Evolutionary conservation across 1,140 invertebrate species (phyloP).

Genomic region (Venturia canescens): DNA sequence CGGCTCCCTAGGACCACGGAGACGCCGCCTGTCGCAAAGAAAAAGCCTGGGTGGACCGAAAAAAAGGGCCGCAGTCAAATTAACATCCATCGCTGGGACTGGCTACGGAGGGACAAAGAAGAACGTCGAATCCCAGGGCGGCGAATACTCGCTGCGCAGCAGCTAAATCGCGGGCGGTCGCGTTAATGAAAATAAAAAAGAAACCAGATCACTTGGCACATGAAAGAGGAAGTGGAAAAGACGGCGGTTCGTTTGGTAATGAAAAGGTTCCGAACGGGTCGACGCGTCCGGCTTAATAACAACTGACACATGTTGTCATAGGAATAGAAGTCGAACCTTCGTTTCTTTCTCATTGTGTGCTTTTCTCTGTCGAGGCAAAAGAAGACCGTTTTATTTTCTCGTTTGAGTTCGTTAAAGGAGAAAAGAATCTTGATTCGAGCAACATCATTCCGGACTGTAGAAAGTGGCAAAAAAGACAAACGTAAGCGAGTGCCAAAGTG

Average conservation of each 20-base stretch:
- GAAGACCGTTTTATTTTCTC: not conserved
- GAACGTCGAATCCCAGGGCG: not conserved
- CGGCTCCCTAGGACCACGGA: not conserved
- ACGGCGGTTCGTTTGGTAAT: conserved; percentile 62
- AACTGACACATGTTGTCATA: conserved; percentile 58
- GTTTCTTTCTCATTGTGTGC: not conserved
- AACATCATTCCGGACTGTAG: too few species aligned
- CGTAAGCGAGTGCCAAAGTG: too few species aligned
- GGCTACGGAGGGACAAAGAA: conserved; percentile 17
- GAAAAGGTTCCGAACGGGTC: conserved; percentile 59
- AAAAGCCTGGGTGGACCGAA: not conserved
- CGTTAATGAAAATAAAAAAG: conserved; percentile 30
- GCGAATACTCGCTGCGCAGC: not conserved
- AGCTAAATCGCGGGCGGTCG: conserved; percentile 32
- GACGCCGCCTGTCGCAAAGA: conserved; percentile 21
- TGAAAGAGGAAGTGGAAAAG: conserved; percentile 49
- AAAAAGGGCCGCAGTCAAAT: conserved; percentile 18
- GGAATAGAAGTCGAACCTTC: not conserved
- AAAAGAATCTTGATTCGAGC: not conserved
- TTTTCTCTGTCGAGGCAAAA: not conserved
- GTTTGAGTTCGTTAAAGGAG: not conserved
- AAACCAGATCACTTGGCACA: conserved; percentile 7
- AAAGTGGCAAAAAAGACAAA: too few species aligned
- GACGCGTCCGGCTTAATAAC: conserved; percentile 62
- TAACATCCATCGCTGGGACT: conserved; percentile 17